Evolutionary conservation across 2,888 invertebrate genomes (phyloP), one percentile per base, ranked within the genome.

Genomic region (Papilio elwesi): DNA sequence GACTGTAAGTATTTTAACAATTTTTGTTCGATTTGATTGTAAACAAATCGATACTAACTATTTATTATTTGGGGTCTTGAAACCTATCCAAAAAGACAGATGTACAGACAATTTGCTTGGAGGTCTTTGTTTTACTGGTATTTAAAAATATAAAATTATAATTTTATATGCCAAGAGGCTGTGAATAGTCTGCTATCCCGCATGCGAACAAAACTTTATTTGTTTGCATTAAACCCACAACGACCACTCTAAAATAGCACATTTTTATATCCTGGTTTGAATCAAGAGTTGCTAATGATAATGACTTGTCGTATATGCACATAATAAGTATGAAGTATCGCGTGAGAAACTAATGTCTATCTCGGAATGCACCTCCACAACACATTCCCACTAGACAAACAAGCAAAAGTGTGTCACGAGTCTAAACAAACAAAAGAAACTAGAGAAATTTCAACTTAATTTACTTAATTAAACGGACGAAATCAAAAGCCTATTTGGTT

Each of bases 381-480:
- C 47, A 67, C 51, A 49, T 74, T 74, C 73, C 73, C 73, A 74
- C 73, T 70, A 62, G 62, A 70, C 70, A 70, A 74, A 70, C 62
- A 70, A 67, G 73, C 70, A 74, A 69, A 74, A 74, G 73, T 74
- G 62, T 70, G 73, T 70, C 73, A 74, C 12, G 38, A 67, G 16
- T 53, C 66, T 59, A 36, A 62, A 53, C 47, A 63, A 53, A 70
- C 55, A 68, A 55, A 74, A 53, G 66, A 62, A 70, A 36, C 12
- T 52, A 66, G 73, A 69, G 73, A 70, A 66, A 74, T 53, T 70
- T 47, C 0, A 62, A 52, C 26, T 26, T 38, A 66, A 66, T 57
- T 38, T 59, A 9, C 70, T 48, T 70, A 59, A 70, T 73, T 70
- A 62, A 70, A 48, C 51, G 43, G 38, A 43, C 43, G 43, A 59